A percentile compares a stretch with the other conserved stretches of the same genome.
Conservation (phyloP, 1,140 invertebrate genomes). For the Drosophila hydei region DNA sequence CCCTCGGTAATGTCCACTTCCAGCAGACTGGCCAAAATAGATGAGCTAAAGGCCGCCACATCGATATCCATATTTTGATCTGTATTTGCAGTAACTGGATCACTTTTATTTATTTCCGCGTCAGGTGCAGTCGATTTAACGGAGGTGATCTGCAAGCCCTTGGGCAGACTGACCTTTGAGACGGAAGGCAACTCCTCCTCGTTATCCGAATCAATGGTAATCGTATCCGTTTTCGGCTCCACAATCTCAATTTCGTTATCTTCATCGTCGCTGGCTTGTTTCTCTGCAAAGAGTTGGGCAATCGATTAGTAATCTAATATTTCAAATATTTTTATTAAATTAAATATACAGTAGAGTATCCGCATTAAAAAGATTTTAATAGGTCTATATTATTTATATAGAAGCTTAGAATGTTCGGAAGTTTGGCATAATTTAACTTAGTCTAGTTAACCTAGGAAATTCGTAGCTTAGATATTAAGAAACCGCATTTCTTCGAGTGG, state of each 20-base stretch:
- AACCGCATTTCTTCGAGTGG: conserved; percentile 76
- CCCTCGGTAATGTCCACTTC: conserved; percentile 71
- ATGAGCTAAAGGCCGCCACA: conserved; percentile 68
- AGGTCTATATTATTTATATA: conserved; percentile 27
- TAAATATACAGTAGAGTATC: background rate
- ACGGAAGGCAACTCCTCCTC: conserved; percentile 62
- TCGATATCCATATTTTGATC: conserved; percentile 43
- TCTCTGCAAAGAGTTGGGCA: conserved; percentile 52
- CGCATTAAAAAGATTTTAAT: conserved; percentile 14
- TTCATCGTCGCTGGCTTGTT: conserved; percentile 83
- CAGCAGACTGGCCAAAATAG: conserved; percentile 72
- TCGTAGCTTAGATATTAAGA: conserved; percentile 52
- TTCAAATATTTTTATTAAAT: background rate
- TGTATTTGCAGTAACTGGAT: conserved; percentile 1
- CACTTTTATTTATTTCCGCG: background rate
- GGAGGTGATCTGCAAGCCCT: conserved; percentile 52
- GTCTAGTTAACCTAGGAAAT: conserved; percentile 14
- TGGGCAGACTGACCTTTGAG: conserved; percentile 1
- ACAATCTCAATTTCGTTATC: conserved; percentile 83
- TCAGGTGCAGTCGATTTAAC: conserved; percentile 46
- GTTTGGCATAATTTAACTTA: conserved; percentile 20
- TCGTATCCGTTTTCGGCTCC: conserved; percentile 80
- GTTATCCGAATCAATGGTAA: conserved; percentile 83
- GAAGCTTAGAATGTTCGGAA: conserved; percentile 25
- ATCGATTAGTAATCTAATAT: conserved; percentile 2